These are phyloP conservation scores for Danaus melanippus DNA, from an alignment of 1,140 invertebrate genomes.

Conservation along the genomic window DNA sequence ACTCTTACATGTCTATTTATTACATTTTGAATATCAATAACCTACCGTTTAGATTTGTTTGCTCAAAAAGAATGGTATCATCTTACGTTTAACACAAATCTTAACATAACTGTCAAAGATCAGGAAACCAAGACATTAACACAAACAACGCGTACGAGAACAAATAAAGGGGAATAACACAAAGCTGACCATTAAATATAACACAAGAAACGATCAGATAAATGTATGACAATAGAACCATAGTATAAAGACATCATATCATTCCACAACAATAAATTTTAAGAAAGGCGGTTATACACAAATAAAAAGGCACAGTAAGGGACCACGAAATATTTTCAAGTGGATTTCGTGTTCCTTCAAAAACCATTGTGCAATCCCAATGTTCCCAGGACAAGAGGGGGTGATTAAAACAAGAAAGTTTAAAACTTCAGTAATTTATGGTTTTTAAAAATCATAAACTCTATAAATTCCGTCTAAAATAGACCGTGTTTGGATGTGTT, in stretches of 20 bases:
- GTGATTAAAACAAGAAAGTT: slow-evolving; percentile 56
- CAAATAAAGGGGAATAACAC: slow-evolving; percentile 23
- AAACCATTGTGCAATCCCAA: slow-evolving; percentile 42
- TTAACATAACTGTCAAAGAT: slow-evolving; percentile 27
- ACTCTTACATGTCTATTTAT: too few species aligned
- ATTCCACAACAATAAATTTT: slow-evolving; percentile 64
- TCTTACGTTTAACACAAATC: slow-evolving; percentile 19
- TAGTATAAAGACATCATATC: slow-evolving; percentile 69
- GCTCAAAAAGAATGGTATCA: slow-evolving; percentile 14
- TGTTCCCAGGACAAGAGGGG: slow-evolving; percentile 53
- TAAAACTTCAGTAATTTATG: slow-evolving; percentile 35
- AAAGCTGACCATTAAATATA: slow-evolving; percentile 50
- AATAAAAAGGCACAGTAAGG: slow-evolving; percentile 49
- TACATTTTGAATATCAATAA: not conserved
- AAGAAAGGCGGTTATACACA: slow-evolving; percentile 56
- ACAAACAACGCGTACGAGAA: slow-evolving; percentile 21
- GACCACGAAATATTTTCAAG: slow-evolving; percentile 50
- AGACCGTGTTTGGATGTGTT: slow-evolving; percentile 15
- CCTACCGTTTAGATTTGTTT: slow-evolving; percentile 10
- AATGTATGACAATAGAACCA: slow-evolving; percentile 56
- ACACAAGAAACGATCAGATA: slow-evolving; percentile 60
- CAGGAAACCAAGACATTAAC: slow-evolving; percentile 20
- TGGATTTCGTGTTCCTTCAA: slow-evolving; percentile 34
- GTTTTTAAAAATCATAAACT: slow-evolving; percentile 22
- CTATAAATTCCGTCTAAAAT: slow-evolving; percentile 2